Base-by-base conservation (phyloP, 1,140 invertebrate genomes). In the Eumaeus atala region DNA sequence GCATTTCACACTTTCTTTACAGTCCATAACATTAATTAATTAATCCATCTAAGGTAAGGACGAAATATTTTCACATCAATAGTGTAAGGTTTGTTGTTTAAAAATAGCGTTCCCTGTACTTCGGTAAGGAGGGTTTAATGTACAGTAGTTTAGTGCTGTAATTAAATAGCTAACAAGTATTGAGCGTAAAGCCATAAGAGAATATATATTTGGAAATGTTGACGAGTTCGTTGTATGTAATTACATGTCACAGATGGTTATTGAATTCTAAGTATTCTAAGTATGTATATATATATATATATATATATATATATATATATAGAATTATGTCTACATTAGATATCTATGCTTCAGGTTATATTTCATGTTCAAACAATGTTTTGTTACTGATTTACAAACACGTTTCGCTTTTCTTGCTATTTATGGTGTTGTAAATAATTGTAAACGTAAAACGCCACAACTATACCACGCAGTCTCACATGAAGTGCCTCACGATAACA, bases 151-250 rank as follows among this genome's bases (percentile, higher is more conserved):
- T 86, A 81, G 75, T 74, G 66, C 70, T 81, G 74, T 86, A 80
- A 74, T 83, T 73, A 77, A 81, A 77, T 83, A 85, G 75, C 79
- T 79, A 77, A 69, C 65, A 71, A 66, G 64, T 66, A 67, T 66
- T 71, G 76, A 75, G 67, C 80, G 74, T 86, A 83, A 81, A 73
- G 62, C 66, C 66, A 65, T 80, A 84, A 75, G 71, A 84, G 69
- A 83, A 80, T 83, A 84, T 84, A 83, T 86, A 86, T 84, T 86
- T 86, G 79, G 74, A 84, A 83, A 81, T 69, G 80, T 86, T 84
- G 76, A 78, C 54, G 67, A 71, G 76, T 80, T 83, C 84, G 77
- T 86, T 83, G 77, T 81, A 81, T 80, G 70, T 81, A 82, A 80
- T 75, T 76, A 73, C 71, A 66, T 78, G 72, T 80, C 73, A 73